phyloP scores from a whole-genome alignment of 2,888 invertebrate species.

The Palloptera scutellata region DNA sequence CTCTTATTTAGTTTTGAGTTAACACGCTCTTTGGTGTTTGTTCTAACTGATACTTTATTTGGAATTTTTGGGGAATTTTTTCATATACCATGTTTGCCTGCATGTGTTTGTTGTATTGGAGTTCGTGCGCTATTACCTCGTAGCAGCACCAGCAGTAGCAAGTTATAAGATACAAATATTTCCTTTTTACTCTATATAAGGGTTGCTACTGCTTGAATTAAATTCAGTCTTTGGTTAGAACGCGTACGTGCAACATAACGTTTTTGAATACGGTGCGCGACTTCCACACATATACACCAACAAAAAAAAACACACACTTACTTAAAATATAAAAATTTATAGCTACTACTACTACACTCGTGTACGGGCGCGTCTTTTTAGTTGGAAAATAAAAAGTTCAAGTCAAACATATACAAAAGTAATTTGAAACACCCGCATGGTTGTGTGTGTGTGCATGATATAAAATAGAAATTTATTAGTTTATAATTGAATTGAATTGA shows the following conservation, averaged over 20 bases:
- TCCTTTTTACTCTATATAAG: conserved; percentile 50
- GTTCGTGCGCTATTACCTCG: conserved; percentile 24
- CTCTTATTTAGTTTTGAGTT: no score
- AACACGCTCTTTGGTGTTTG: no score
- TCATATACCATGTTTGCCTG: no score
- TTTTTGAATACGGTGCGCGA: conserved; percentile 12
- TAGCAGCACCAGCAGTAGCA: no score
- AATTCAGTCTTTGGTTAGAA: conserved; percentile 53
- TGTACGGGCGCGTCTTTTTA: conserved; percentile 42
- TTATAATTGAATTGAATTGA: conserved; percentile 29
- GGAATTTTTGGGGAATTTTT: conserved; percentile 14
- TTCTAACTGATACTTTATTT: not conserved
- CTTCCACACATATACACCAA: not conserved
- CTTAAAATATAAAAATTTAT: conserved; percentile 7
- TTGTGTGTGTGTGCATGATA: conserved; percentile 9
- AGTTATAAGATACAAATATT: no score
- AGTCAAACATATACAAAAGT: conserved; percentile 1
- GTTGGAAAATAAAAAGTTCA: conserved; percentile 25
- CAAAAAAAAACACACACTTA: not conserved
- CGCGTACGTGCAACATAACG: conserved; percentile 41
- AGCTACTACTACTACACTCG: conserved; percentile 18
- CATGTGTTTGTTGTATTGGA: conserved; percentile 7
- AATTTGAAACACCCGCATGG: not conserved
- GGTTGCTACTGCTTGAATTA: conserved; percentile 45
- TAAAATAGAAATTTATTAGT: conserved; percentile 13